Percentiles rank a stretch among this genome's conserved stretches.
These are phyloP conservation scores for Zaprionus nigranus DNA, from an alignment of 1,140 invertebrate genomes.

Conservation along the genomic window DNA sequence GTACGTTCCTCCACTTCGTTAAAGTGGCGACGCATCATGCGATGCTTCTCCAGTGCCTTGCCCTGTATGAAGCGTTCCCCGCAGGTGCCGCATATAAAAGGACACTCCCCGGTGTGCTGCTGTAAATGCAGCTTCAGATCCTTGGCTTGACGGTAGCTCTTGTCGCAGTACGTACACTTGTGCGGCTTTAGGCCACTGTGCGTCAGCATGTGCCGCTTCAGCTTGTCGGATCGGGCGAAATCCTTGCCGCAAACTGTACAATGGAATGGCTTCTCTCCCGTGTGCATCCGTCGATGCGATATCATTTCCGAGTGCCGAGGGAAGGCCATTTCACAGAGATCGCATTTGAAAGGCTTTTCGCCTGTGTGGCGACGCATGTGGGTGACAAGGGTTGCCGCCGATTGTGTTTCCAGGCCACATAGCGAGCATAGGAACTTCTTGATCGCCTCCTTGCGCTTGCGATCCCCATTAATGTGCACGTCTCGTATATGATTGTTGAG, in stretches of 20 bases:
- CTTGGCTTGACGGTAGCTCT: conserved; percentile 71
- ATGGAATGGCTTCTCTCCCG: conserved; percentile 70
- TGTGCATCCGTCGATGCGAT: conserved; percentile 69
- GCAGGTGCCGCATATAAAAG: conserved; percentile 67
- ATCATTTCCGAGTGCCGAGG: conserved; percentile 65
- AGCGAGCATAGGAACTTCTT: conserved; percentile 85
- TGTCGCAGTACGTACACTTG: conserved; percentile 72
- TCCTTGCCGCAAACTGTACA: conserved; percentile 75
- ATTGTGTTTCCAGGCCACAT: conserved; percentile 86
- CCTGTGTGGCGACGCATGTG: conserved; percentile 86
- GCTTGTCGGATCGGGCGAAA: conserved; percentile 69
- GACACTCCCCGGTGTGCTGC: conserved; percentile 70
- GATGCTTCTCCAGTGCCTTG: conserved; percentile 67
- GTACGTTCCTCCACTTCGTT: conserved; percentile 62
- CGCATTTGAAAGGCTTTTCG: conserved; percentile 74
- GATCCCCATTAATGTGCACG: conserved; percentile 72
- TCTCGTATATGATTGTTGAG: conserved; percentile 73
- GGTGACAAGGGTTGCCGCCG: conserved; percentile 86
- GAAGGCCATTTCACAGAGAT: conserved; percentile 76
- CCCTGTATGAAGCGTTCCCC: conserved; percentile 73
- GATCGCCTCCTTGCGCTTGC: conserved; percentile 70
- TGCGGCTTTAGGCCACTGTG: conserved; percentile 73
- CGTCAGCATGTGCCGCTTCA: conserved; percentile 71
- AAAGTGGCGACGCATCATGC: conserved; percentile 72
- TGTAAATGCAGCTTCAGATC: conserved; percentile 69